These are phyloP conservation scores for Alcis repandata DNA, from an alignment of 2,888 invertebrate genomes.

Conservation along the genomic window DNA sequence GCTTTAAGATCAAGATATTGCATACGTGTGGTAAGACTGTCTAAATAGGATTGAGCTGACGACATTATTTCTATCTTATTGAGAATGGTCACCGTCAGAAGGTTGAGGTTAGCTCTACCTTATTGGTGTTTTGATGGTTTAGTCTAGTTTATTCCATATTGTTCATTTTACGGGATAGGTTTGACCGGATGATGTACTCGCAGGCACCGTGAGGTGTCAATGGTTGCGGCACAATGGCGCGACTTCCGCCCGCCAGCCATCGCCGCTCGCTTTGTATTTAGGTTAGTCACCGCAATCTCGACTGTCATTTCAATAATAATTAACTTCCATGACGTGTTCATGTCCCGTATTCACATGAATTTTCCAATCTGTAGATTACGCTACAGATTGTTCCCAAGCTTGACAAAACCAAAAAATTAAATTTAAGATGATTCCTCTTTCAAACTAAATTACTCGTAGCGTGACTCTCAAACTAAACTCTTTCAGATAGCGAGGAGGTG, in stretches of 20 bases:
- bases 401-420: neutral
- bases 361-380: slow-evolving; percentile 47
- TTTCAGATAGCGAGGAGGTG: too few relatives aligned
- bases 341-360: slow-evolving; percentile 68
- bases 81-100: slow-evolving; percentile 10
- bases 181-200: slow-evolving; percentile 74
- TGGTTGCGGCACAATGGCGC: slow-evolving; percentile 84
- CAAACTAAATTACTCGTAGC: too few relatives aligned
- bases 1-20: slow-evolving; percentile 33
- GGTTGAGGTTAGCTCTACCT: slow-evolving; percentile 15
- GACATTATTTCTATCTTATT: slow-evolving; percentile 10
- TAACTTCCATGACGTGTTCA: slow-evolving; percentile 72
- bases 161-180: slow-evolving; percentile 65
- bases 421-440: too few relatives aligned
- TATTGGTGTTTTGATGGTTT: too few relatives aligned
- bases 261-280: slow-evolving; percentile 81
- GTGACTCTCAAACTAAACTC: too few relatives aligned
- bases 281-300: slow-evolving; percentile 85
- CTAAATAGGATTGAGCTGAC: slow-evolving; percentile 20
- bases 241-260: slow-evolving; percentile 76
- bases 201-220: slow-evolving; percentile 79
- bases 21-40: slow-evolving; percentile 19
- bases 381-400: neutral
- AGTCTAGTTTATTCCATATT: slow-evolving; percentile 31
- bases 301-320: slow-evolving; percentile 80